Evolutionary conservation across 2,113 vertebrate genomes (phyloP).

Genomic region (Apodemus speciosus): DNA sequence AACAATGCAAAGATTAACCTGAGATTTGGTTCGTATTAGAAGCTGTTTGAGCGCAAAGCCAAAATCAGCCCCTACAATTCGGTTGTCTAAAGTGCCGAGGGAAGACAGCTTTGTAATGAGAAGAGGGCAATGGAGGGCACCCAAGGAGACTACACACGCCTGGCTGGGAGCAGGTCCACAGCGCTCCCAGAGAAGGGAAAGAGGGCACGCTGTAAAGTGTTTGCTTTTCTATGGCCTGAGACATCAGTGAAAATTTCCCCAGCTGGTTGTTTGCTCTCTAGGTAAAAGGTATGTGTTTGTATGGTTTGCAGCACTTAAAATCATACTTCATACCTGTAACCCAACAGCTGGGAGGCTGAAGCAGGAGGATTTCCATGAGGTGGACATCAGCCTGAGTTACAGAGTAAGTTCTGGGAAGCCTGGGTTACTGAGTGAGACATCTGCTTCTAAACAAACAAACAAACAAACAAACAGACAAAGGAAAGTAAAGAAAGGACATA

Average conservation of each 20-base stretch:
- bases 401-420: not conserved
- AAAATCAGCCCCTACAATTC: not conserved
- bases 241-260: constrained; percentile 34
- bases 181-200: not conserved
- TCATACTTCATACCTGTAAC: not conserved
- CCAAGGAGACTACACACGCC: not conserved
- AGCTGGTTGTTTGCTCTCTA: not conserved
- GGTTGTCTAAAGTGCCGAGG: not conserved
- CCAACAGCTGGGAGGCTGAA: not conserved
- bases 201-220: not conserved
- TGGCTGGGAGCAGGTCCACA: not conserved
- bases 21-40: not conserved
- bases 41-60: not conserved
- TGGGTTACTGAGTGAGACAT: not conserved
- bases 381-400: not conserved
- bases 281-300: constrained; percentile 18
- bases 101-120: not conserved
- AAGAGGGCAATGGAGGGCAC: not conserved
- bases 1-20: constrained; percentile 42
- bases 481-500: not conserved
- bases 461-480: too few species aligned
- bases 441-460: not conserved
- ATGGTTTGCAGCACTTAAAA: not conserved
- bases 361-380: not conserved
- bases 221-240: constrained; percentile 37